Conservation (phyloP, 1,140 invertebrate genomes). For the Philopotamus ludificatus region DNA sequence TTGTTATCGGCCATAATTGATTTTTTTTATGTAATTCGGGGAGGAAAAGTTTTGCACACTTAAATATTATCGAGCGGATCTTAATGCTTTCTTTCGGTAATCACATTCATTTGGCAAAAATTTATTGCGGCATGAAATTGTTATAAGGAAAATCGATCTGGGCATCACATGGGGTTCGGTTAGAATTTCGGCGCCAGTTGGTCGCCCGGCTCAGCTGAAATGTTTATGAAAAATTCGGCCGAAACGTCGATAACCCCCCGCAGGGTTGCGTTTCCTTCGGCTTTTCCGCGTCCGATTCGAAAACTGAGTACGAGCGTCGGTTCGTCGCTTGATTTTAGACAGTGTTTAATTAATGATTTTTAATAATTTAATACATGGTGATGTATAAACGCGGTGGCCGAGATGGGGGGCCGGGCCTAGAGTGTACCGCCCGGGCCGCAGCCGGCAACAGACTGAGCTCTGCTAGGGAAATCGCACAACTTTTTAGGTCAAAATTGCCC, state of each 20-base stretch:
- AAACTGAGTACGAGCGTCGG: too few relatives aligned
- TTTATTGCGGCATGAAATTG: background rate
- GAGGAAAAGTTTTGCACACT: too few relatives aligned
- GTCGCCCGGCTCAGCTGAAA: background rate
- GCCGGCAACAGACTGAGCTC: conserved; percentile 19
- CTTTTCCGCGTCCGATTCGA: too few relatives aligned
- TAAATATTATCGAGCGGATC: too few relatives aligned
- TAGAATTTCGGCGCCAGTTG: background rate
- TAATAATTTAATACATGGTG: background rate
- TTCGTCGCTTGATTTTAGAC: background rate
- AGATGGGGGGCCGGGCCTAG: background rate
- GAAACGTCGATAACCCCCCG: background rate
- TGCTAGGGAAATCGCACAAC: conserved; percentile 23
- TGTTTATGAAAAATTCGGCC: background rate
- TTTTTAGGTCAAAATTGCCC: conserved; percentile 22
- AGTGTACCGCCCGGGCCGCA: background rate
- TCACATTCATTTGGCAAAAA: background rate
- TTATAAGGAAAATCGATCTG: too few relatives aligned
- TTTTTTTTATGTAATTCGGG: too few relatives aligned
- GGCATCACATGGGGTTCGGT: too few relatives aligned
- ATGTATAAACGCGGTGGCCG: background rate
- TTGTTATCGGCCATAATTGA: too few relatives aligned
- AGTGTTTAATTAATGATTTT: background rate
- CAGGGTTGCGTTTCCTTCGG: too few relatives aligned
- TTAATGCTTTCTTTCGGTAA: too few relatives aligned